Conservation (phyloP, 2,113 vertebrate species). For the Thalassarche chlororhynchos region DNA sequence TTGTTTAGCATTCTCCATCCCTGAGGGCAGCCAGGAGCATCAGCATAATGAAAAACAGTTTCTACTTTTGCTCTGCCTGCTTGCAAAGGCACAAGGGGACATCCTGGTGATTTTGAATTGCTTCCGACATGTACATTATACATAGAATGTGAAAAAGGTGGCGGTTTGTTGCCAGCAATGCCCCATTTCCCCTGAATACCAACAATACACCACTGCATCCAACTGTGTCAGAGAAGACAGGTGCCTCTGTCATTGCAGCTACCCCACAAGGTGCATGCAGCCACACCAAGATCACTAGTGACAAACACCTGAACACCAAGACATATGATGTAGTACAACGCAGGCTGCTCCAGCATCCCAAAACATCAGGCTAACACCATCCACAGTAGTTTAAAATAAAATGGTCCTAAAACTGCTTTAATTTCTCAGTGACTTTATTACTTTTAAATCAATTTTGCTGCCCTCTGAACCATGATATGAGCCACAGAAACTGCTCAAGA, state of each 20-base stretch:
- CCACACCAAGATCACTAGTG: not conserved
- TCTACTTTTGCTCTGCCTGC: not conserved
- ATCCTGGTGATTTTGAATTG: not conserved
- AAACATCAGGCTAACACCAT: not conserved
- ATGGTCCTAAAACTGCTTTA: fast-evolving
- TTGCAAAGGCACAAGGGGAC: not conserved
- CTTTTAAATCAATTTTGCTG: not conserved
- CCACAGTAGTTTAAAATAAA: not conserved
- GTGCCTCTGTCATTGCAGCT: not conserved
- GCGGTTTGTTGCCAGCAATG: not conserved
- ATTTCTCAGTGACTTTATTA: not conserved
- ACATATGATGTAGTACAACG: fast-evolving
- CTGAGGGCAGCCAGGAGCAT: not conserved
- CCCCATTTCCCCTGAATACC: not conserved
- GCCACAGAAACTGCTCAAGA: not conserved
- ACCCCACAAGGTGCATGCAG: not conserved
- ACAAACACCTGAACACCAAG: not conserved
- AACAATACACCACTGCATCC: not conserved
- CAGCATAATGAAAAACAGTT: not conserved
- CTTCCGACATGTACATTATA: not conserved
- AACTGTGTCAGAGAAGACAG: not conserved
- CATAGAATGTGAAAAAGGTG: not conserved
- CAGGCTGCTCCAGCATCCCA: not conserved
- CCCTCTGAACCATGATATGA: not conserved
- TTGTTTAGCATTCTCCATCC: not conserved